Base-by-base conservation (phyloP, 2,113 vertebrate genomes). In the Chaenocephalus aceratus region DNA sequence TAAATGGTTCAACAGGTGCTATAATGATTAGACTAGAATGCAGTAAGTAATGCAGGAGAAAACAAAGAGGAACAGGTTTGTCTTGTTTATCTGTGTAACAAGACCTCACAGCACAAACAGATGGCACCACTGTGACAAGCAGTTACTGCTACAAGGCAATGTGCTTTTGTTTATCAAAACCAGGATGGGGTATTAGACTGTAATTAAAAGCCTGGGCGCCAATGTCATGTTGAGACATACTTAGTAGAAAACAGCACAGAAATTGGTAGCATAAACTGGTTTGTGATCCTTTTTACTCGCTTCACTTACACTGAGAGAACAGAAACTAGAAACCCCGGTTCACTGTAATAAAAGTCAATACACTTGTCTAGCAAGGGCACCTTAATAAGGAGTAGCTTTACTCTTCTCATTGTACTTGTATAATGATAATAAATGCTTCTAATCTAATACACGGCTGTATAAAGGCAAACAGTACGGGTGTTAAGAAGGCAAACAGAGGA, bases 51-150 rank as follows among this genome's bases (percentile, higher is more conserved):
- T 0, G 5, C 0, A 1, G 23, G 13, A 30, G 9, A 6, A 23
- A 21, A 49, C 1, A 3, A 18, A 1, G 30, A 3, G 1, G 16
- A 72, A 83, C 83, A 52, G 18, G 87, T 88, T 82, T 23, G 16
- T 61, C 70, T 46, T 26, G 82, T 77, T 81, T n/a, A 11, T 45
- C 14, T 57, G 26, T 13, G 2, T 23, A 26, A 15, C 6, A 0
- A 52, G 1, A 6, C 46, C 6, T 57, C 5, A 41, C 11, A 10
- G 34, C 34, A 48, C 59, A 73, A 66, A 51, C 10, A 58, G 41
- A 7, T 65, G 10, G 2, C 10, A 54, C 5, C 44, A 54, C 16
- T 10, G 26, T 26, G 58, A 51, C 16, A 16, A 53, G 23, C 18
- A 46, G 11, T 6, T 3, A 45, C 23, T 49, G 46, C 10, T 23